phyloP scores from a whole-genome alignment of 2,888 invertebrate species.

The Salticus scenicus region DNA sequence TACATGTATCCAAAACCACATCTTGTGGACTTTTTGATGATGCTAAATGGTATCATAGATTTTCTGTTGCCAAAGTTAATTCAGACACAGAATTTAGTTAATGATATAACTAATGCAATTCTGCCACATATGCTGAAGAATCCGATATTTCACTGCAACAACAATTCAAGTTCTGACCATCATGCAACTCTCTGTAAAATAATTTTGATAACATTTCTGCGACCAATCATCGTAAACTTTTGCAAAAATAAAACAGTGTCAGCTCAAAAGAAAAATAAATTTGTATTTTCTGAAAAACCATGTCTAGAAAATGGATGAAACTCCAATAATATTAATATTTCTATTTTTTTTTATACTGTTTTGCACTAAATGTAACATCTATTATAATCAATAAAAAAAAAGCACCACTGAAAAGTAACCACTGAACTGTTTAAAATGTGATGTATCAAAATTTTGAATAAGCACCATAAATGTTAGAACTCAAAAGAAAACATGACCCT shows the following conservation, averaged over 20 bases:
- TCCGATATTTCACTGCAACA: not conserved
- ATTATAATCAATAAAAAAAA: too few relatives aligned
- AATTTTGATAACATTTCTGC: not conserved
- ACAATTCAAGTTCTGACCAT: not conserved
- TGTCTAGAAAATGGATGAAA: not conserved
- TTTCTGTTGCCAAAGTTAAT: not conserved
- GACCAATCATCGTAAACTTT: not conserved
- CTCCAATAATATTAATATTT: not conserved
- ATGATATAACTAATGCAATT: not conserved
- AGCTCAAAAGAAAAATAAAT: too few relatives aligned
- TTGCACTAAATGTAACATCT: too few relatives aligned
- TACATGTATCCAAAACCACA: not conserved
- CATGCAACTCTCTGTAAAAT: not conserved
- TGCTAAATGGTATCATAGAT: not conserved
- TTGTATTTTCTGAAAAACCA: too few relatives aligned
- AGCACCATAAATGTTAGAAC: too few relatives aligned
- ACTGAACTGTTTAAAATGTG: too few relatives aligned
- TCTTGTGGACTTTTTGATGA: not conserved
- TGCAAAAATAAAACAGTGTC: not conserved
- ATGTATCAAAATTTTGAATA: too few relatives aligned
- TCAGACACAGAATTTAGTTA: not conserved
- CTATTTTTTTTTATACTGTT: too few relatives aligned
- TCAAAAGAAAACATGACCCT: too few relatives aligned
- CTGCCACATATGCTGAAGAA: not conserved
- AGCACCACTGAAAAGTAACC: too few relatives aligned